Evolutionary conservation across 2,797 vertebrate species (phyloP).

Genomic region (Dipus sagitta): DNA sequence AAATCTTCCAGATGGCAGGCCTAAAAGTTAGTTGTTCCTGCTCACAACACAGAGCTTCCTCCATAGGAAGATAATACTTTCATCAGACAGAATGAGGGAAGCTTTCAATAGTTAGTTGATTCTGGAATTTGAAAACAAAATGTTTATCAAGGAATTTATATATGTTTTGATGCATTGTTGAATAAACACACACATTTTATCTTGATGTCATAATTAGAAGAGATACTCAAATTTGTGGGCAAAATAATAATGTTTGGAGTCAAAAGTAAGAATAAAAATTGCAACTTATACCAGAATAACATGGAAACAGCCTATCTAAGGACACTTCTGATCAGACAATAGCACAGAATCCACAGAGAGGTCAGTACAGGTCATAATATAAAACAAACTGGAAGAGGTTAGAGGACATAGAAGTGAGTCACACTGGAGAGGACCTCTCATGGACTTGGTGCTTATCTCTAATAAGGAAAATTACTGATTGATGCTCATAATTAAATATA

Average conservation of each 20-base stretch:
- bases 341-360: background rate
- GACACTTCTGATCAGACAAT: background rate
- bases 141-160: background rate
- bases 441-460: background rate
- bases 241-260: background rate
- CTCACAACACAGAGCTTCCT: constrained; percentile 60
- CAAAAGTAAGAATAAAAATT: background rate
- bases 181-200: background rate
- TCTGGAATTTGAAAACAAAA: constrained; percentile 31
- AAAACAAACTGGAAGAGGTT: constrained; percentile 12
- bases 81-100: background rate
- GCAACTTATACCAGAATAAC: background rate
- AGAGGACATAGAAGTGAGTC: background rate
- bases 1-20: constrained; percentile 55
- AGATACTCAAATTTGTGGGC: background rate
- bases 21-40: constrained; percentile 67
- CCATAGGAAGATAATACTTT: constrained; percentile 64
- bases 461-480: background rate
- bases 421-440: background rate
- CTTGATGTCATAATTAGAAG: background rate
- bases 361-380: background rate
- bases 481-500: background rate
- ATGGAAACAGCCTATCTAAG: background rate
- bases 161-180: background rate
- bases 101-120: constrained; percentile 47